phyloP scores from a whole-genome alignment of 2,113 vertebrate species.

The Jacana jacana region DNA sequence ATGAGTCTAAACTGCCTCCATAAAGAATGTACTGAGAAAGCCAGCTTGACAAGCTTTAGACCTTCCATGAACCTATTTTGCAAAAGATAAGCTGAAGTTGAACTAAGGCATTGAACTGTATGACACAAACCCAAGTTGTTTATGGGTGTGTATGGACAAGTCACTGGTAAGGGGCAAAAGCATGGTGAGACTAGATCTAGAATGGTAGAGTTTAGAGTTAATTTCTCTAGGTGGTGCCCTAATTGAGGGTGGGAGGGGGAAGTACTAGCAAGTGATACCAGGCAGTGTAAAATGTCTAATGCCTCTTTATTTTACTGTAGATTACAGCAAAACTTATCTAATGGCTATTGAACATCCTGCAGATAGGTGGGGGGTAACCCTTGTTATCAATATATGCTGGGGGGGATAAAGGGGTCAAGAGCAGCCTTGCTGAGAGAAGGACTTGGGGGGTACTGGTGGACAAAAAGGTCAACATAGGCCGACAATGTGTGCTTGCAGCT shows the following conservation, averaged over 20 bases:
- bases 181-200: not conserved
- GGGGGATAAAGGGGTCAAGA: not conserved
- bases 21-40: not conserved
- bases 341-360: not conserved
- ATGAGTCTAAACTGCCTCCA: not conserved
- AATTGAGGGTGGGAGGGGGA: rapidly evolving
- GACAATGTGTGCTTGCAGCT: not conserved
- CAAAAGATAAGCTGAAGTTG: not conserved
- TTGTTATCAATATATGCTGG: not conserved
- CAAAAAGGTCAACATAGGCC: not conserved
- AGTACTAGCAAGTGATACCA: not conserved
- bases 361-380: not conserved
- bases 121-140: not conserved
- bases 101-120: not conserved
- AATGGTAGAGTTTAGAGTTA: not conserved
- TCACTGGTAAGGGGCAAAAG: not conserved
- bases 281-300: not conserved
- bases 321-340: not conserved
- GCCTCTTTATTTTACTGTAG: not conserved
- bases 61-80: not conserved
- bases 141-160: not conserved
- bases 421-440: not conserved
- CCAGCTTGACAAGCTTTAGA: not conserved
- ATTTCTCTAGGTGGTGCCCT: not conserved
- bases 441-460: not conserved